These are phyloP conservation scores for Nibea coibor DNA, from an alignment of 2,113 vertebrate genomes.

Conservation along the genomic window DNA sequence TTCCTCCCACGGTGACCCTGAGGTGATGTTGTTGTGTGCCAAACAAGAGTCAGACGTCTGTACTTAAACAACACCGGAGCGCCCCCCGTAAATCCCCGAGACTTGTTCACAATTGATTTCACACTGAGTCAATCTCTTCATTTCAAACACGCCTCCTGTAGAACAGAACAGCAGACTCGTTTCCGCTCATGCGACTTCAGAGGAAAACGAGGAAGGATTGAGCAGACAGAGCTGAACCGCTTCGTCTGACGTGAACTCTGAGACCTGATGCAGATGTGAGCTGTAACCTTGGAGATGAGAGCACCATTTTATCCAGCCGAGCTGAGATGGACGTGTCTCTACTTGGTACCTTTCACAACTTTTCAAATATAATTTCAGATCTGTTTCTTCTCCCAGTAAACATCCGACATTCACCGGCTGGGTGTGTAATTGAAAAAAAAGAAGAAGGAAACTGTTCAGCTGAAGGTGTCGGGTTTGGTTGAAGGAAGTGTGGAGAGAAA, in stretches of 20 bases:
- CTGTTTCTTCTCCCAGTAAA: constrained; percentile 24
- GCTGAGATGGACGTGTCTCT: constrained; percentile 30
- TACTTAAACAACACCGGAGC: neutral
- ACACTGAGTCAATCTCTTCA: constrained; percentile 33
- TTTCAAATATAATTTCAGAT: constrained; percentile 21
- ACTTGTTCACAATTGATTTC: constrained; percentile 27
- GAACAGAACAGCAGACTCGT: constrained; percentile 4
- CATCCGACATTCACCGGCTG: neutral
- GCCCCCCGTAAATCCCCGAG: neutral
- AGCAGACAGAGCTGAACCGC: neutral
- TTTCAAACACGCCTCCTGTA: constrained; percentile 12
- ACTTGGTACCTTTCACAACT: constrained; percentile 15
- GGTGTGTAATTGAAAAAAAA: neutral
- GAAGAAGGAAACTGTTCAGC: neutral
- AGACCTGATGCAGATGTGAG: constrained; percentile 3
- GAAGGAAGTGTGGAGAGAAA: neutral
- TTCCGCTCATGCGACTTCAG: neutral
- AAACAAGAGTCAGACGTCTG: constrained; percentile 34
- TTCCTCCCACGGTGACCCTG: neutral
- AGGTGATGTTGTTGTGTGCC: constrained; percentile 8
- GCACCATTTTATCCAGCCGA: neutral
- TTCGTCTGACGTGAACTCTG: constrained; percentile 5
- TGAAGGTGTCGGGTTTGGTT: constrained; percentile 5
- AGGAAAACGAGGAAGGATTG: neutral
- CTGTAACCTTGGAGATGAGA: neutral